phyloP scores from a whole-genome alignment of 1,140 invertebrate species.

The Mercenaria mercenaria region DNA sequence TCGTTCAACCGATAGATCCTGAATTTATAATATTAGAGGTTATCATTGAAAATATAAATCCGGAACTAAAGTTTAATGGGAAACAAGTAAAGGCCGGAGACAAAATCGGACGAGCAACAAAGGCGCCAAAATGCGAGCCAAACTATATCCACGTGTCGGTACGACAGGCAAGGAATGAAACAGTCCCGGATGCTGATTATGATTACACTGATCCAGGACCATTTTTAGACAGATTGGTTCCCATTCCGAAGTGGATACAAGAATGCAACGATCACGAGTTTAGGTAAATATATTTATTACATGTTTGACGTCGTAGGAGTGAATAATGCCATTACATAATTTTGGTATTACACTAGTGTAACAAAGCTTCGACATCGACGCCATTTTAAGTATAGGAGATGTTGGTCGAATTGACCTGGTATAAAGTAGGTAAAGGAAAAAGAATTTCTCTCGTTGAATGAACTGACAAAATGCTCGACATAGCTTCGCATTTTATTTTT shows the following conservation, averaged over 20 bases:
- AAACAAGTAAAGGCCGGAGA: background rate
- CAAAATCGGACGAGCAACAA: conserved; percentile 29
- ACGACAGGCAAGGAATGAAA: background rate
- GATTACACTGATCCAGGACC: conserved; percentile 47
- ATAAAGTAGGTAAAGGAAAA: too few relatives aligned
- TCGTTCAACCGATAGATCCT: conserved; percentile 28
- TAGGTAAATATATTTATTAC: conserved; percentile 3
- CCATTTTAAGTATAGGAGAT: too few relatives aligned
- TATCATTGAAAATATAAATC: conserved; percentile 43
- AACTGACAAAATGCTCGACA: too few relatives aligned
- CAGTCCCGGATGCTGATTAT: conserved; percentile 11
- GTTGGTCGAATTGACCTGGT: background rate
- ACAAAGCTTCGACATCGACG: too few relatives aligned
- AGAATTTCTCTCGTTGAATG: too few relatives aligned
- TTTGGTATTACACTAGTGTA: too few relatives aligned
- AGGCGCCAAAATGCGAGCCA: background rate
- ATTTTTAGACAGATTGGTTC: conserved; percentile 22
- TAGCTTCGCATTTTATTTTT: too few relatives aligned
- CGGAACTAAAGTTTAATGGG: background rate
- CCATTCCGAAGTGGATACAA: conserved; percentile 52
- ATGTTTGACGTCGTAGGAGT: too few relatives aligned
- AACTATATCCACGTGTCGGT: conserved; percentile 49
- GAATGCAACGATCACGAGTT: conserved; percentile 56
- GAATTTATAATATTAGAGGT: conserved; percentile 19
- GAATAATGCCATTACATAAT: too few relatives aligned